Evolutionary conservation across 2,888 invertebrate species (phyloP), one percentile per base, ranked within the genome.

Genomic region (Yponomeuta evonymella): DNA sequence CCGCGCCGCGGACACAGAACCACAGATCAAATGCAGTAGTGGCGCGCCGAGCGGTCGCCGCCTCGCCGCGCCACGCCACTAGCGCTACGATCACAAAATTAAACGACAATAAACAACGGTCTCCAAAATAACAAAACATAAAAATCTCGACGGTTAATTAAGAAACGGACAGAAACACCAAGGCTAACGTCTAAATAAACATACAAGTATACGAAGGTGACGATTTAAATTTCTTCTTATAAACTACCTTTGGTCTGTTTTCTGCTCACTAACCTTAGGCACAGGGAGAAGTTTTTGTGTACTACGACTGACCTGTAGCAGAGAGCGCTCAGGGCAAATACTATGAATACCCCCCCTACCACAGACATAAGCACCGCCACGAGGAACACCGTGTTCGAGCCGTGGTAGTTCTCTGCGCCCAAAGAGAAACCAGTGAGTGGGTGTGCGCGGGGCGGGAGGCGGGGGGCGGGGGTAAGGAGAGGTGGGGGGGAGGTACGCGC

Each of bases 261-360:
- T 95, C 96, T 96, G 96, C 96, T 95, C 96, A 97, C 97, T 97
- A 97, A 97, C 97, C 97, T 97, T 96, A 97, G 96, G 96, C 97
- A 97, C 95, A 97, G 96, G 96, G 96, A 97, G 97, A 97, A 96
- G 96, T 97, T 97, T 97, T 97, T 97, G 97, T 97, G 97, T 96
- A 97, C 97, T 96, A 97, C 97, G 95, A 97, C 97, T 97, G 97
- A 97, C 97, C 98, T 97, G 97, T 98, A 98, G 97, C 98, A 98
- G 95, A 98, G 96, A 95, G 98, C 98, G 96, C 98, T 96, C 95
- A 97, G 96, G 94, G 98, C 97, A 96, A 98, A 98, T 95, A 97
- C 95, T 95, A 98, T 96, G 96, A 98, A 98, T 95, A 98, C 98
- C 95, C 98, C 97, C 96, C 98, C 98, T 95, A 98, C 98, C 95